phyloP scores from a whole-genome alignment of 1,140 invertebrate species.

The Delia radicum region DNA sequence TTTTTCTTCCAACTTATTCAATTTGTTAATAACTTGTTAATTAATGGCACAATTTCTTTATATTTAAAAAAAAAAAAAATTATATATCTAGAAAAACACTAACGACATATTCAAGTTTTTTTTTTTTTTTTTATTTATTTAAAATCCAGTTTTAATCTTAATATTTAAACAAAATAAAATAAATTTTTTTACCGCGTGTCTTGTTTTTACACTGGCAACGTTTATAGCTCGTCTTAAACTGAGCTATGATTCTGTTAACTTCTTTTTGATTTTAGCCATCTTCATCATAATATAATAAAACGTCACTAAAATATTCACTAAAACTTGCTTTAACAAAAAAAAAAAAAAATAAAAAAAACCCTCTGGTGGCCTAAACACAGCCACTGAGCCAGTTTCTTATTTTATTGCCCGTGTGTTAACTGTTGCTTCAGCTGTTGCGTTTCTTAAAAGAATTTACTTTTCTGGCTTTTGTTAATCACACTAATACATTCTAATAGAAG shows the following conservation, averaged over 20 bases:
- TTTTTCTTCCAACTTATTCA: neutral
- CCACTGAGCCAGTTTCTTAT: neutral
- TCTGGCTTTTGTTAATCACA: no score
- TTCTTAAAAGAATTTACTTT: no score
- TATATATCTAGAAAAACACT: neutral
- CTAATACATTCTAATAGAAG: no score
- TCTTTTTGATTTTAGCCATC: constrained; percentile 1
- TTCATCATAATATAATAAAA: neutral
- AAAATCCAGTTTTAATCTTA: neutral
- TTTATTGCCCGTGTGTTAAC: neutral
- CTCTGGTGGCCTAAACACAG: neutral
- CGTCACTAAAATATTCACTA: neutral
- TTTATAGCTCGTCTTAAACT: constrained; percentile 1
- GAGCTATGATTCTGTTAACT: neutral
- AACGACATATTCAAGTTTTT: neutral
- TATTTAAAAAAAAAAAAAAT: neutral
- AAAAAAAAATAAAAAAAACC: neutral
- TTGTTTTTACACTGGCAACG: neutral
- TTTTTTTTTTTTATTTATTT: neutral
- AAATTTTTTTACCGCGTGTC: neutral
- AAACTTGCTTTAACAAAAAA: no score
- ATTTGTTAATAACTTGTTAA: neutral
- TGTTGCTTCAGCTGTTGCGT: neutral
- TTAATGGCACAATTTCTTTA: neutral
- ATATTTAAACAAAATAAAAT: neutral